These are phyloP conservation scores for Melanotaenia nigrans DNA, from an alignment of 2,797 vertebrate species.

Conservation along the genomic window DNA sequence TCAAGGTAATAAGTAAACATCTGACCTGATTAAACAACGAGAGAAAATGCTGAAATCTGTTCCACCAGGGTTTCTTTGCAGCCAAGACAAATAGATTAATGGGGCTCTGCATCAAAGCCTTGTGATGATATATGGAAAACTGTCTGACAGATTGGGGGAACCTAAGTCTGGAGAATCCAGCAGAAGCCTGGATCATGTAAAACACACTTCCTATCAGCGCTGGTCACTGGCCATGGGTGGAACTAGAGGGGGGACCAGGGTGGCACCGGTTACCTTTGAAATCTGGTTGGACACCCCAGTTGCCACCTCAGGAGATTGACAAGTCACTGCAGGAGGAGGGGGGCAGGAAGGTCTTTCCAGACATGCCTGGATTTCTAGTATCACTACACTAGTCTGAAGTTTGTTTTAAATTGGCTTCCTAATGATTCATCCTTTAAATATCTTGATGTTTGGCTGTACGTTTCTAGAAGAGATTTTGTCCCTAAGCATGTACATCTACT, in stretches of 20 bases:
- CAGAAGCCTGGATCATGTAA: constrained; percentile 27
- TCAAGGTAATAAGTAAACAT: constrained; percentile 38
- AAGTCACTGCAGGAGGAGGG: not conserved
- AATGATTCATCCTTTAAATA: not conserved
- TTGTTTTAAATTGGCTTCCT: not conserved
- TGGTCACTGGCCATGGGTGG: not conserved
- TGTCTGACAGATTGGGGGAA: constrained; percentile 34
- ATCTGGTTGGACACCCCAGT: not conserved
- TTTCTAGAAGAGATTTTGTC: not conserved
- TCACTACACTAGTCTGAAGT: not conserved
- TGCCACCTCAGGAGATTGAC: not conserved
- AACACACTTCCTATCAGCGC: constrained; percentile 12
- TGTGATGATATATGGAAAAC: constrained; percentile 23
- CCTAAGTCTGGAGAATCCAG: constrained; percentile 27
- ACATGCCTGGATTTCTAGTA: not conserved
- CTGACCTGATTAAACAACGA: constrained; percentile 29
- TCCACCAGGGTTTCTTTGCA: not conserved
- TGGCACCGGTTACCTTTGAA: not conserved
- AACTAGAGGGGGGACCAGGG: not conserved
- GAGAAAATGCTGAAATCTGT: constrained; percentile 6
- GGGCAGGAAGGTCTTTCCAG: not conserved
- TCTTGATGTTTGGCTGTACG: not conserved
- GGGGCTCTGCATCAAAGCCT: constrained; percentile 20
- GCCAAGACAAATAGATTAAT: not conserved
- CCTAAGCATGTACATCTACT: not conserved